Percentiles rank a stretch among this genome's conserved stretches.
phyloP scores from a whole-genome alignment of 2,797 vertebrate genomes.

The Orientallactaga sibirica region DNA sequence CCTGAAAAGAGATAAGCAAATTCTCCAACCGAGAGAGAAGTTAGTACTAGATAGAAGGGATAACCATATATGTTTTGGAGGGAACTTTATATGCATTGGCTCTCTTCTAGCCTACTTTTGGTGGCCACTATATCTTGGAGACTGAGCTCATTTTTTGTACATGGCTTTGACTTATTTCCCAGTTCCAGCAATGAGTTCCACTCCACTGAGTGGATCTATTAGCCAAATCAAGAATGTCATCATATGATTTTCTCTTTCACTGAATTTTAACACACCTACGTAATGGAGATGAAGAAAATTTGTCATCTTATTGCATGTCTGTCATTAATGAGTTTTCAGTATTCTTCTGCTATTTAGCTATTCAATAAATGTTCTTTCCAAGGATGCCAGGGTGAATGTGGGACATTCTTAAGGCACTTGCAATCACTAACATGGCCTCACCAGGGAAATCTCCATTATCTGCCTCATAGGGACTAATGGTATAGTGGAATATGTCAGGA shows the following conservation, averaged over 20 bases:
- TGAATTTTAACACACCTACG: background rate
- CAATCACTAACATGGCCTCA: constrained; percentile 23
- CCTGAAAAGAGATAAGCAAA: too few relatives aligned
- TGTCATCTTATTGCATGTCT: background rate
- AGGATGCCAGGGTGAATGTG: constrained; percentile 15
- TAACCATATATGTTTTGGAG: too few relatives aligned
- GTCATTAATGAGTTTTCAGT: background rate
- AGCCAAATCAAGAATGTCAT: background rate
- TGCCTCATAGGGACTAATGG: constrained; percentile 44
- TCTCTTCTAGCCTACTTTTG: too few relatives aligned
- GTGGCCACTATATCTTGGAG: too few relatives aligned
- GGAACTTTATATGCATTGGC: too few relatives aligned
- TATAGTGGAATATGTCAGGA: constrained; percentile 12
- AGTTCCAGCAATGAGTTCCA: too few relatives aligned
- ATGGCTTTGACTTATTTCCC: too few relatives aligned
- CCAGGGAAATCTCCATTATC: constrained; percentile 28
- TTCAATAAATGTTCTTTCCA: background rate
- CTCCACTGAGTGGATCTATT: too few relatives aligned
- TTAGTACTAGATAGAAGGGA: too few relatives aligned
- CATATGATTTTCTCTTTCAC: background rate
- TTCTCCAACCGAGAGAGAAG: too few relatives aligned
- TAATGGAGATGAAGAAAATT: background rate
- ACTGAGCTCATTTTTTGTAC: too few relatives aligned
- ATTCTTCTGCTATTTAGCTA: background rate
- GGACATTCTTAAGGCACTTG: background rate